phyloP scores from a whole-genome alignment of 2,888 invertebrate genomes.

The Sylvicola cinctus region DNA sequence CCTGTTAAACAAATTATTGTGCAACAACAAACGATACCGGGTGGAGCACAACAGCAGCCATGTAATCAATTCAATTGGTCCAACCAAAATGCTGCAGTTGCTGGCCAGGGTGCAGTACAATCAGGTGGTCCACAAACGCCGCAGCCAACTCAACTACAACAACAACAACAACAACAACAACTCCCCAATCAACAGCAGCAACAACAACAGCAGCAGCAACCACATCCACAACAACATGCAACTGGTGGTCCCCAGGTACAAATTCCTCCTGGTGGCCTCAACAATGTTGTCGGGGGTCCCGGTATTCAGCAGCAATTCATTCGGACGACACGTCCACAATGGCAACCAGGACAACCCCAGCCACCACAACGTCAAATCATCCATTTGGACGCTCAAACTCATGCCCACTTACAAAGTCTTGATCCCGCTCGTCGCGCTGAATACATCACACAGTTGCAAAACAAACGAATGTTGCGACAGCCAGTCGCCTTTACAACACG shows the following conservation, averaged over 20 bases:
- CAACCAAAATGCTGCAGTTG: neutral
- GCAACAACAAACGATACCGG: slow-evolving; percentile 7
- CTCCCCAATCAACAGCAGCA: neutral
- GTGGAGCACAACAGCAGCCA: slow-evolving; percentile 6
- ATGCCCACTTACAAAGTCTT: slow-evolving; percentile 63
- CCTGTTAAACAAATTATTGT: slow-evolving; percentile 10
- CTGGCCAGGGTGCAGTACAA: neutral
- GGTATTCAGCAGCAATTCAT: neutral
- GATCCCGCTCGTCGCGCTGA: slow-evolving; percentile 60
- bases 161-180: slow-evolving; percentile 26
- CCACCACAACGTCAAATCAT: slow-evolving; percentile 47
- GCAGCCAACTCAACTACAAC: slow-evolving; percentile 30
- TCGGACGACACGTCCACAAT: slow-evolving; percentile 28
- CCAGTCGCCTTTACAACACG: slow-evolving; percentile 27
- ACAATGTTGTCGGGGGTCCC: too few relatives aligned
- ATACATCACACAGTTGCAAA: slow-evolving; percentile 58
- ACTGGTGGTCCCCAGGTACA: slow-evolving; percentile 2
- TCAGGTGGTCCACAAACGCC: slow-evolving; percentile 12
- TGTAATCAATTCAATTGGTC: neutral
- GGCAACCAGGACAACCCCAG: slow-evolving; percentile 20
- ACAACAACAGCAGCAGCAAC: slow-evolving; percentile 6
- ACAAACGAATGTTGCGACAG: slow-evolving; percentile 33
- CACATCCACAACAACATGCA: slow-evolving; percentile 17
- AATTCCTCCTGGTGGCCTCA: slow-evolving; percentile 14
- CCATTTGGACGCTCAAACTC: slow-evolving; percentile 64